A percentile compares a stretch with the other conserved stretches of the same genome.
Conservation (phyloP, 2,888 invertebrate genomes). For the Aphodius granarius region DNA sequence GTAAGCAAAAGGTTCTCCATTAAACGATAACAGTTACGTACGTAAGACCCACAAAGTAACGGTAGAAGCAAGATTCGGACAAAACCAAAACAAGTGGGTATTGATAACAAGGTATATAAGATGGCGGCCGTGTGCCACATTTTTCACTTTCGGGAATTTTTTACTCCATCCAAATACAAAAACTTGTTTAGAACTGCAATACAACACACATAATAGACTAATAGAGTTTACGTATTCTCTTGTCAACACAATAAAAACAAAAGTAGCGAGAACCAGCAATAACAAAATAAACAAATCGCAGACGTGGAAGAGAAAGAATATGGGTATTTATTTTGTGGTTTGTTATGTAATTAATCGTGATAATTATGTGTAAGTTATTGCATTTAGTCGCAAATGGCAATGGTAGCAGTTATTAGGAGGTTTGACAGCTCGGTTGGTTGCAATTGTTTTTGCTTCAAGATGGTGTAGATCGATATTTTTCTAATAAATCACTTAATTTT, state of each 20-base stretch:
- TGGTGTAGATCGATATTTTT: slow-evolving; percentile 12
- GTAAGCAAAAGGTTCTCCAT: not conserved
- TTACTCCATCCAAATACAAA: slow-evolving; percentile 9
- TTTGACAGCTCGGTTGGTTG: slow-evolving; percentile 10
- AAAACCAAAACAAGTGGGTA: not conserved
- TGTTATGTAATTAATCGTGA: not conserved
- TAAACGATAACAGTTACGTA: not conserved
- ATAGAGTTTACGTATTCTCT: slow-evolving; percentile 17
- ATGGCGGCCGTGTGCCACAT: not conserved
- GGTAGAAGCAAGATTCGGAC: not conserved
- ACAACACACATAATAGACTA: not conserved
- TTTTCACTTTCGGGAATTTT: not conserved
- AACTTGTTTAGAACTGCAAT: slow-evolving; percentile 4
- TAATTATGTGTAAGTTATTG: not conserved
- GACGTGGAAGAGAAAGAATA: not conserved
- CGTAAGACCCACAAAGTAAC: not conserved
- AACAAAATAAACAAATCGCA: not conserved
- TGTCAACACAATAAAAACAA: slow-evolving; percentile 10
- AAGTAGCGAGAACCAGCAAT: not conserved
- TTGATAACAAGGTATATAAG: not conserved
- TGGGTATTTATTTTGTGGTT: not conserved
- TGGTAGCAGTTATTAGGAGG: not conserved
- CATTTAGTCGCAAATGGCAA: not conserved
- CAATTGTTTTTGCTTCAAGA: slow-evolving; percentile 11
- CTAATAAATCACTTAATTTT: not conserved